These are phyloP conservation scores for Eufriesea mexicana DNA, from an alignment of 1,140 invertebrate species.

Conservation along the genomic window DNA sequence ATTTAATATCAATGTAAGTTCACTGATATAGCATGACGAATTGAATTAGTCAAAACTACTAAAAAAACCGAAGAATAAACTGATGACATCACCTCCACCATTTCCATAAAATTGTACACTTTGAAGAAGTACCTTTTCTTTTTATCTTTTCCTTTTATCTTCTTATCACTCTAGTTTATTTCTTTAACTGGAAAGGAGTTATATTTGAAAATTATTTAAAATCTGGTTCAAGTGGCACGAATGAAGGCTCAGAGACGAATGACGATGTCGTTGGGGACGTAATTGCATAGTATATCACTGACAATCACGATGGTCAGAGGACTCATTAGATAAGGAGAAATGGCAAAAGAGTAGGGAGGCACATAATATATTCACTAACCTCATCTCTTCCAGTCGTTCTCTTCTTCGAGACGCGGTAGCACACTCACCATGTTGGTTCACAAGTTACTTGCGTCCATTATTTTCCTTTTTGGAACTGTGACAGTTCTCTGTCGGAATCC, in stretches of 20 bases:
- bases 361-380: not conserved
- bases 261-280: not conserved
- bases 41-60: too few species aligned
- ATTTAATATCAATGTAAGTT: too few species aligned
- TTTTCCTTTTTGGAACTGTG: not conserved
- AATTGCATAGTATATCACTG: constrained; percentile 12
- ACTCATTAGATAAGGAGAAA: constrained; percentile 31
- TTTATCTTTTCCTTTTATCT: not conserved
- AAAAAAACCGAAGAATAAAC: too few species aligned
- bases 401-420: not conserved
- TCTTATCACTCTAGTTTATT: not conserved
- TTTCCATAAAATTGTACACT: not conserved
- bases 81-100: too few species aligned
- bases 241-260: not conserved
- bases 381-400: constrained; percentile 4
- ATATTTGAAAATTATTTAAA: too few species aligned
- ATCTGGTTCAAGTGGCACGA: not conserved
- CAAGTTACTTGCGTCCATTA: constrained; percentile 1
- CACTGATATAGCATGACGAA: too few species aligned
- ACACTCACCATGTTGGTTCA: not conserved
- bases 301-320: not conserved
- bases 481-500: constrained; percentile 16
- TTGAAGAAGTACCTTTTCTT: not conserved
- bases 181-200: not conserved
- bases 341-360: constrained; percentile 15